Evolutionary conservation across 1,140 invertebrate species (phyloP).

Genomic region (Cotesia glomerata): DNA sequence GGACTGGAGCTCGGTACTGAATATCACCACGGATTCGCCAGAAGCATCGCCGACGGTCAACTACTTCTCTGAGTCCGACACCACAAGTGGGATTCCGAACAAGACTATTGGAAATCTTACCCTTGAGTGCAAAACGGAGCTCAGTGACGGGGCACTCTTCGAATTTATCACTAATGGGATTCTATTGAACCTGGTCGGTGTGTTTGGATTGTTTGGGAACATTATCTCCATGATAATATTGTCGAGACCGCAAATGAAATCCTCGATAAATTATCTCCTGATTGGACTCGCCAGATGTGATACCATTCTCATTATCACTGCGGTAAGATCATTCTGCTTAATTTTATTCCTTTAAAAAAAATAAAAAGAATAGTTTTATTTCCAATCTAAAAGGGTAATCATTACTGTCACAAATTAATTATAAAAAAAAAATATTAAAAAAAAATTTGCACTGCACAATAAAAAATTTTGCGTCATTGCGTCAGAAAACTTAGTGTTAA

Average conservation of each 20-base stretch:
- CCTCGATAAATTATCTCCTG: slow-evolving; percentile 91
- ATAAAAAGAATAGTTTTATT: not conserved
- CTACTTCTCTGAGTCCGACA: not conserved
- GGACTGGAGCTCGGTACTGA: slow-evolving; percentile 41
- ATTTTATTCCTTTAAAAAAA: not conserved
- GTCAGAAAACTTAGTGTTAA: no score
- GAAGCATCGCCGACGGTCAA: not conserved
- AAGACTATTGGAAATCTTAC: slow-evolving; percentile 27
- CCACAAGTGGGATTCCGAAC: not conserved
- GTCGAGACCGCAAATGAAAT: slow-evolving; percentile 89
- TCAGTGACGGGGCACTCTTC: slow-evolving; percentile 66
- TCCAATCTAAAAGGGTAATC: not conserved
- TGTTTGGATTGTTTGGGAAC: slow-evolving; percentile 88
- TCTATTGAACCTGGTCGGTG: slow-evolving; percentile 79
- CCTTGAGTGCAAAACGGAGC: slow-evolving; percentile 56
- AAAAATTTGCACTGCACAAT: no score
- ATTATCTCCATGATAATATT: slow-evolving; percentile 89
- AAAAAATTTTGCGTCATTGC: no score
- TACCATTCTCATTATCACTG: slow-evolving; percentile 84
- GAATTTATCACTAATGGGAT: slow-evolving; percentile 87
- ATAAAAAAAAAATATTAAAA: no score
- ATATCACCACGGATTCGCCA: slow-evolving; percentile 38
- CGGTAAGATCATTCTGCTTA: slow-evolving; percentile 55
- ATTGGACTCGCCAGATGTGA: slow-evolving; percentile 91
- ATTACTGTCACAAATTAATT: no score